phyloP scores from a whole-genome alignment of 2,113 vertebrate species.

The Spheniscus mendiculus region DNA sequence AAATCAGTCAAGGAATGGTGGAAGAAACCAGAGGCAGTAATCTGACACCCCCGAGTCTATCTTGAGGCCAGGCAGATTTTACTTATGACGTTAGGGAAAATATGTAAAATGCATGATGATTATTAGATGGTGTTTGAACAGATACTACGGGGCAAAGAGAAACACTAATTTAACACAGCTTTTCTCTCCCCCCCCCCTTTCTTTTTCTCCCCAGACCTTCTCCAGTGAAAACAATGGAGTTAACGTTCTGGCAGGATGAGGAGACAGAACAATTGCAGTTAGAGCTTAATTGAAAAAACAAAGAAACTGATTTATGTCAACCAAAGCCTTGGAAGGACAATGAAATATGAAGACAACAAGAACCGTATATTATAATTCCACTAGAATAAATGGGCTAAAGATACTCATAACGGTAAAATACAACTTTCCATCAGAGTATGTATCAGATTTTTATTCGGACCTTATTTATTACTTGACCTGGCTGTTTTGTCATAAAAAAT shows the following conservation, averaged over 20 bases:
- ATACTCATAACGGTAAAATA: not conserved
- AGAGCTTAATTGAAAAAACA: slow-evolving; percentile 29
- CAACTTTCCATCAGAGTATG: not conserved
- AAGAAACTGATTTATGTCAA: slow-evolving; percentile 3
- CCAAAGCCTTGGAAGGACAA: not conserved
- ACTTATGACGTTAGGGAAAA: not conserved
- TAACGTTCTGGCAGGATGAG: not conserved
- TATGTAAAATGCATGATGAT: not conserved
- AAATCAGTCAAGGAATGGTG: slow-evolving; percentile 45
- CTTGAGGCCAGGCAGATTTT: slow-evolving; percentile 27
- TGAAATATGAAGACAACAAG: not conserved
- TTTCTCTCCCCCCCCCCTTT: not conserved
- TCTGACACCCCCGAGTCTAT: not conserved
- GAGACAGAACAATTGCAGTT: slow-evolving; percentile 24
- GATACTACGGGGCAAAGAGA: not conserved
- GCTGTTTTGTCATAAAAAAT: not conserved
- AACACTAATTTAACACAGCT: not conserved
- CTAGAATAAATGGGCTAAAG: not conserved
- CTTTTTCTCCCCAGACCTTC: not conserved
- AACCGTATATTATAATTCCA: not conserved
- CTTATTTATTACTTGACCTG: not conserved
- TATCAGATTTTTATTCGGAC: not conserved
- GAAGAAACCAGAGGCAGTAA: slow-evolving; percentile 44
- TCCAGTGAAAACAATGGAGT: not conserved
- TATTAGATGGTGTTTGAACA: not conserved